These are phyloP conservation scores for Dasypogon diadema DNA, from an alignment of 2,888 invertebrate genomes.

Conservation along the genomic window DNA sequence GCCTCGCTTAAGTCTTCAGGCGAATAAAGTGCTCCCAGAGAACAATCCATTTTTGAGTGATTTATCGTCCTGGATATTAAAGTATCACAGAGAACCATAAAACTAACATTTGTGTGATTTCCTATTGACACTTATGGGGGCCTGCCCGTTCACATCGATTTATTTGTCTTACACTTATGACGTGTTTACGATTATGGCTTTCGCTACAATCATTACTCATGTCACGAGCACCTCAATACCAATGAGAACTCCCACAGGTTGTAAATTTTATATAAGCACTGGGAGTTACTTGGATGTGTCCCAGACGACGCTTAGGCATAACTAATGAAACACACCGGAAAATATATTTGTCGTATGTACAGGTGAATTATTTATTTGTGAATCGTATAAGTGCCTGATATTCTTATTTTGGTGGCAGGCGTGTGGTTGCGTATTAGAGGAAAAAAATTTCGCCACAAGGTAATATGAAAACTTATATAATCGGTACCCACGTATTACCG, in stretches of 20 bases:
- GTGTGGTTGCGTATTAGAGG: too few species aligned
- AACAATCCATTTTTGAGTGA: conserved; percentile 34
- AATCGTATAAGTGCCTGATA: background rate
- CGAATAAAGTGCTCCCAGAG: background rate
- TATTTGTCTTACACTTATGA: conserved; percentile 43
- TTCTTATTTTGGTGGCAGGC: too few species aligned
- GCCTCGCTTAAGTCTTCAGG: too few species aligned
- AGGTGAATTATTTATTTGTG: conserved; percentile 18
- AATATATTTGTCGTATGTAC: conserved; percentile 9
- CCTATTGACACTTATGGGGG: conserved; percentile 36
- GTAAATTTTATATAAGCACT: conserved; percentile 41
- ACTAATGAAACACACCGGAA: conserved; percentile 24
- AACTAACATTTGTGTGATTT: conserved; percentile 40
- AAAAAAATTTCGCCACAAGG: too few species aligned
- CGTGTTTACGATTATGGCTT: conserved; percentile 45
- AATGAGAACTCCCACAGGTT: conserved; percentile 34
- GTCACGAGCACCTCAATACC: conserved; percentile 41
- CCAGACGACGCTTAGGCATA: conserved; percentile 24
- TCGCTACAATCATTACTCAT: conserved; percentile 40
- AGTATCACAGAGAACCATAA: conserved; percentile 37
- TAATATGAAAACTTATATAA: too few species aligned
- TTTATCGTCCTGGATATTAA: conserved; percentile 43
- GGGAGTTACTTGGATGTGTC: conserved; percentile 22
- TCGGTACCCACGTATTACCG: too few species aligned
- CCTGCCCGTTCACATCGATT: conserved; percentile 18